These are phyloP conservation scores for Microtus oregoni DNA, from an alignment of 2,113 vertebrate species.

Conservation along the genomic window DNA sequence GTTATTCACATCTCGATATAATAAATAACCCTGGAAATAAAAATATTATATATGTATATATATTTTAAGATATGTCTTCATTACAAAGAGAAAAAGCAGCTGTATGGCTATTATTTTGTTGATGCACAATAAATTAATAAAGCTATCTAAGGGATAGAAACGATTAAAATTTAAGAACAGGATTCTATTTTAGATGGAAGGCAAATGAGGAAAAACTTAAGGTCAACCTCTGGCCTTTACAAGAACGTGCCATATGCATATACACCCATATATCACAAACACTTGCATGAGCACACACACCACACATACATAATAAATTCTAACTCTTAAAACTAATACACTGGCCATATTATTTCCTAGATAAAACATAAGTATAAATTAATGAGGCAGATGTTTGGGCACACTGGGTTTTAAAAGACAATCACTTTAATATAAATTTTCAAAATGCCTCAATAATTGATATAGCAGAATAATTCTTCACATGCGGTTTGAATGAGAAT, in stretches of 20 bases:
- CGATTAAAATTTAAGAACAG: constrained; percentile 45
- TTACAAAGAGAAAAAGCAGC: constrained; percentile 36
- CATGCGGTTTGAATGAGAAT: background rate
- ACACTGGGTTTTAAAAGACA: background rate
- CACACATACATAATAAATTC: background rate
- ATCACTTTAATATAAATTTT: constrained; percentile 45
- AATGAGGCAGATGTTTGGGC: constrained; percentile 31
- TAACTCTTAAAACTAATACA: background rate
- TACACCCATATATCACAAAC: background rate
- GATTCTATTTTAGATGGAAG: background rate
- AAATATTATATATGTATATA: background rate
- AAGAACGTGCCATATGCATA: background rate
- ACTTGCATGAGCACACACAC: background rate
- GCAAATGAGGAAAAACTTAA: background rate
- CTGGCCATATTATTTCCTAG: constrained; percentile 39
- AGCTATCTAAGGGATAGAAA: constrained; percentile 1
- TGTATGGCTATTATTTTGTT: background rate
- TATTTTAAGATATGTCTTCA: constrained; percentile 59
- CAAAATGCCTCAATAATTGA: constrained; percentile 16
- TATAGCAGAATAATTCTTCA: constrained; percentile 37
- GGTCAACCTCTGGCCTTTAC: background rate
- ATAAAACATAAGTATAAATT: constrained; percentile 50
- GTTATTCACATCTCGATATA: constrained; percentile 97
- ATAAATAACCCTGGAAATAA: constrained; percentile 93
- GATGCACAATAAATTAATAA: background rate